Base-by-base conservation (phyloP, 1,140 invertebrate species). In the Ostrea edulis region DNA sequence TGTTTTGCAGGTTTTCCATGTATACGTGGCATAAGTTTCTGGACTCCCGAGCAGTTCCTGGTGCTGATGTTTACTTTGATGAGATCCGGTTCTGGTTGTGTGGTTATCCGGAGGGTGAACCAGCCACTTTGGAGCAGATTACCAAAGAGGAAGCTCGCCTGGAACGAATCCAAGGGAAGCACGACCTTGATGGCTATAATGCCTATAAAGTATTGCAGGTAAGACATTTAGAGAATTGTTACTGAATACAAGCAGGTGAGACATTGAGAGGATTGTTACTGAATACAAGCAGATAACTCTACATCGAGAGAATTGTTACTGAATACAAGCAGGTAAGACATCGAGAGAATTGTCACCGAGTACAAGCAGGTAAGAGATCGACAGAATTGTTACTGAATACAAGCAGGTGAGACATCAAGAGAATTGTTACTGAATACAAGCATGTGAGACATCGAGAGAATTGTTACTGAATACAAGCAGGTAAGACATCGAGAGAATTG, bases 11-110 rank as follows among this genome's bases (percentile, higher is more conserved):
- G 51, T 94, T 94, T 84, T 93, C 93, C 5, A 81, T 93, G 77
- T 83, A 92, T 25, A 92, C 92, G n/a, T 94, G 93, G 93, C 89
- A 92, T 12, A 29, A 88, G 25, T 94, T 94, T 85, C 87, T 94
- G 14, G 53, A 89, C 20, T 92, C 91, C 2, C 53, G 93, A 52
- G 87, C 89, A 17, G 84, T 87, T 68, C 87, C 91, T 44, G 85
- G 90, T 71, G 82, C 62, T 35, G 92, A 93, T 87, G 92, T 94
- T 0, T 94, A 85, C 84, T 94, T 93, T 91, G 92, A 94, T 90
- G 93, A 94, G 83, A 90, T 94, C 7, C 84, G 91, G 22, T 82
- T 90, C 51, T 94, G 93, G 93, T 86, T 94, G 65, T 93, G 93
- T 91, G 88, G 90, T 88, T 90, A 90, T 35, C 90, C 91, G 7